Conservation (phyloP, 2,797 vertebrate species). For the Leucoraja ocellata region DNA sequence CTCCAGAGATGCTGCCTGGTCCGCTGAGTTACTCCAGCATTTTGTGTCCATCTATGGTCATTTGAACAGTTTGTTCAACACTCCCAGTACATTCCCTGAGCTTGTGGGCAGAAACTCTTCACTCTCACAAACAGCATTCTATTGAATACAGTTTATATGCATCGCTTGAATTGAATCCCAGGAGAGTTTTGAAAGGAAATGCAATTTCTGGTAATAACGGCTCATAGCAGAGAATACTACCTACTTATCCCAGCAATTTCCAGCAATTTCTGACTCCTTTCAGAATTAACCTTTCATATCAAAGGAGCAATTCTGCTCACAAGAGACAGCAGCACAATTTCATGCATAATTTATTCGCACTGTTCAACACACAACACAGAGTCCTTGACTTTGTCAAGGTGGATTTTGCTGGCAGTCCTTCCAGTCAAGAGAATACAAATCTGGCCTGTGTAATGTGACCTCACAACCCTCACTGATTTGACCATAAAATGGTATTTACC, state of each 20-base stretch:
- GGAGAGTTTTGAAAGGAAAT: slow-evolving; percentile 63
- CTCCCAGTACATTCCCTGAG: neutral
- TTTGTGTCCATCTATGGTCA: neutral
- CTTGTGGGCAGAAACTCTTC: slow-evolving; percentile 49
- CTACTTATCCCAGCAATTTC: slow-evolving; percentile 72
- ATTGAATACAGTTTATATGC: slow-evolving; percentile 68
- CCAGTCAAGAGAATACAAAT: slow-evolving; percentile 53
- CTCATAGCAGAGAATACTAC: slow-evolving; percentile 71
- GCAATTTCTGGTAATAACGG: slow-evolving; percentile 75
- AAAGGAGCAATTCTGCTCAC: slow-evolving; percentile 75
- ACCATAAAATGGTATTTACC: slow-evolving; percentile 38
- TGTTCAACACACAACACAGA: slow-evolving; percentile 70
- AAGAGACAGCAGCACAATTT: slow-evolving; percentile 73
- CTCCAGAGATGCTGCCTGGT: no score
- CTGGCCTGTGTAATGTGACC: slow-evolving; percentile 63
- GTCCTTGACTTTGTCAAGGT: slow-evolving; percentile 79
- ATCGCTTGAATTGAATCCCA: slow-evolving; percentile 61
- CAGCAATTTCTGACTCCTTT: slow-evolving; percentile 75
- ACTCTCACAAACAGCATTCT: slow-evolving; percentile 62
- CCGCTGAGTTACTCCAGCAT: no score
- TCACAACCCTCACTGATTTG: slow-evolving; percentile 53
- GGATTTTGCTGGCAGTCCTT: slow-evolving; percentile 72
- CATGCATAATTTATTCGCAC: slow-evolving; percentile 78
- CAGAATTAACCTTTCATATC: slow-evolving; percentile 80
- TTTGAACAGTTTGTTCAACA: slow-evolving; percentile 21